A percentile compares a stretch with the other conserved stretches of the same genome.
phyloP scores from a whole-genome alignment of 2,113 vertebrate species.

The Felis catus region DNA sequence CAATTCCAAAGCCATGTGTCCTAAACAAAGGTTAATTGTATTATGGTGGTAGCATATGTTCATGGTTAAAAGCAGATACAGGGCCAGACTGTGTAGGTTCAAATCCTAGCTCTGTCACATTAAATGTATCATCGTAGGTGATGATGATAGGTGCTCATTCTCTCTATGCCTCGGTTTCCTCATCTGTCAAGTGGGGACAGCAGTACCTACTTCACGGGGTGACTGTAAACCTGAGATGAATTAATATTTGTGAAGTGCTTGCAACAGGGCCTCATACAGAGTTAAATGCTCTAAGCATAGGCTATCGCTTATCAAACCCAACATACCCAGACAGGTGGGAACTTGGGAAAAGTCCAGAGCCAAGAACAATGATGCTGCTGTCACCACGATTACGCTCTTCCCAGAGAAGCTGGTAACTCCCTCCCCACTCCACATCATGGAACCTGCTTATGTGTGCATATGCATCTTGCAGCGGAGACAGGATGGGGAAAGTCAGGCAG shows the following conservation, averaged over 20 bases:
- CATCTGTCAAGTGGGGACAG: neutral
- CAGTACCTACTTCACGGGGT: neutral
- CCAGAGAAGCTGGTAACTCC: neutral
- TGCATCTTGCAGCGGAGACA: no score
- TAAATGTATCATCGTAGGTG: neutral
- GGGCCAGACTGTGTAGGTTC: neutral
- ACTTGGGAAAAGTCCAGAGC: neutral
- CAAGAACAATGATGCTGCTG: neutral
- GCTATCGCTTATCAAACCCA: neutral
- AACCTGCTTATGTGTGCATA: neutral
- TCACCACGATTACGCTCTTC: neutral
- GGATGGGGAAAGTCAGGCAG: neutral
- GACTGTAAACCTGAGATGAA: neutral
- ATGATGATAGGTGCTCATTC: neutral
- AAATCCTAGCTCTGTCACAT: neutral
- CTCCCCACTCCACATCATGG: accelerated
- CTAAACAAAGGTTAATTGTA: neutral
- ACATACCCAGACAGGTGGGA: neutral
- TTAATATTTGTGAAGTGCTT: neutral
- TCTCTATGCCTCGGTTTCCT: neutral
- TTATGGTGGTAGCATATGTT: accelerated
- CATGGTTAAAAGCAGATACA: neutral
- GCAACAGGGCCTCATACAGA: neutral
- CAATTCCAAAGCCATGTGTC: neutral
- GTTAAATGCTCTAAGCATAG: neutral